Conservation (phyloP, 2,113 vertebrate species). For the Bos taurus region DNA sequence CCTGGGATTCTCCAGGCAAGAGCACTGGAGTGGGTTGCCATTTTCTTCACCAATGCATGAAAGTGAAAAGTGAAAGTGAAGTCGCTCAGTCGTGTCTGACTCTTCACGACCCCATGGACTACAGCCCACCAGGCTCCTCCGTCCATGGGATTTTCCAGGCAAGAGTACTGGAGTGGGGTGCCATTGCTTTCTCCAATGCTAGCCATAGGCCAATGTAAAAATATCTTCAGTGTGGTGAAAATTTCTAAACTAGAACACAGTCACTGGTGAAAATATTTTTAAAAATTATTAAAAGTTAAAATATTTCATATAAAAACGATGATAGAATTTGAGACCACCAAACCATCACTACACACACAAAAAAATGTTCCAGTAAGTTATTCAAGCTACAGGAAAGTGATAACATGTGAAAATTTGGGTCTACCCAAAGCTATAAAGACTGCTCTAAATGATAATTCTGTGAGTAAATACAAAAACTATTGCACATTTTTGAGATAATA, state of each 20-base stretch:
- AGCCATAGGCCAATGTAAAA: not conserved
- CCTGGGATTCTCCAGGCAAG: too few relatives aligned
- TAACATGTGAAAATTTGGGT: too few relatives aligned
- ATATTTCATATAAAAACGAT: not conserved
- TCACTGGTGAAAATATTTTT: not conserved
- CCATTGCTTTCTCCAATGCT: too few relatives aligned
- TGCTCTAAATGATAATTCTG: not conserved
- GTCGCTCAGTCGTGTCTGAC: too few relatives aligned
- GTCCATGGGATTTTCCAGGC: too few relatives aligned
- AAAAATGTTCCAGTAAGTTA: not conserved
- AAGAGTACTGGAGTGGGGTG: too few relatives aligned
- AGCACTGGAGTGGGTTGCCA: too few relatives aligned
- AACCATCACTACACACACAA: not conserved
- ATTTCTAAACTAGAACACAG: not conserved
- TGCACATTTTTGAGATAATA: not conserved
- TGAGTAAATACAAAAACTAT: not conserved
- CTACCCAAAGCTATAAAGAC: not conserved
- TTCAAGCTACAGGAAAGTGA: not conserved
- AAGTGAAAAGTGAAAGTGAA: too few relatives aligned
- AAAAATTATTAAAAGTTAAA: not conserved
- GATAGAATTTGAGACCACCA: not conserved
- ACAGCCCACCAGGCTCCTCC: too few relatives aligned
- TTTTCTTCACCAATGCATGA: too few relatives aligned
- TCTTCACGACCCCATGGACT: too few relatives aligned
- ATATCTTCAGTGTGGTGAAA: not conserved